Conservation (phyloP, 2,797 vertebrate species). For the Spondyliosoma cantharus region DNA sequence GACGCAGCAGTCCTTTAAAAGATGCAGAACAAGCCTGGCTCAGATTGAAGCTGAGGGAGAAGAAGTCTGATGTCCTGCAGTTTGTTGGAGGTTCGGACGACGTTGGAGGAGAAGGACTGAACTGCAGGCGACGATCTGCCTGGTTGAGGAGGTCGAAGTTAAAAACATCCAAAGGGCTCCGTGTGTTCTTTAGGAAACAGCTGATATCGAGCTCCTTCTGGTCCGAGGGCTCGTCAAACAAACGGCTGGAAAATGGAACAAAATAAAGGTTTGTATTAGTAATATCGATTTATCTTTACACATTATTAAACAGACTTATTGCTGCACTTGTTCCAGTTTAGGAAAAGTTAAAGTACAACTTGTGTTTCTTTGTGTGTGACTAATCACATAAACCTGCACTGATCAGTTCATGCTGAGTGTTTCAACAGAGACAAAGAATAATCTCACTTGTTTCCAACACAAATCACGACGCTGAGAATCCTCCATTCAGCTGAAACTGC, state of each 20-base stretch:
- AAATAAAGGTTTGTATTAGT: slow-evolving; percentile 16
- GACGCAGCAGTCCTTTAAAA: slow-evolving; percentile 53
- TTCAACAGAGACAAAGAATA: neutral
- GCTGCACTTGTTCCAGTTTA: neutral
- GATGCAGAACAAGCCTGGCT: slow-evolving; percentile 63
- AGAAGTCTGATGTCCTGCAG: slow-evolving; percentile 34
- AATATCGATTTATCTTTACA: neutral
- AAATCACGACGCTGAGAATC: neutral
- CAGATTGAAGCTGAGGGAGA: slow-evolving; percentile 63
- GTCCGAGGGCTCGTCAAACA: slow-evolving; percentile 15
- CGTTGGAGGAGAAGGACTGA: slow-evolving; percentile 5
- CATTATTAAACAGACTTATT: neutral
- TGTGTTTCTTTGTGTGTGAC: neutral
- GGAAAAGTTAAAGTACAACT: neutral
- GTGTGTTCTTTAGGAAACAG: slow-evolving; percentile 39
- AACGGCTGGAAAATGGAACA: slow-evolving; percentile 27
- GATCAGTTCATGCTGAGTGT: neutral
- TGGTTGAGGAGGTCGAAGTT: slow-evolving; percentile 23
- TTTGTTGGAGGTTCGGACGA: neutral
- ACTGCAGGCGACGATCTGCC: slow-evolving; percentile 22
- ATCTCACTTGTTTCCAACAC: neutral
- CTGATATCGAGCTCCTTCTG: slow-evolving; percentile 49
- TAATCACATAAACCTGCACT: neutral
- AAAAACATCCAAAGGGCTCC: slow-evolving; percentile 20
- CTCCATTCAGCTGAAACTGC: neutral